A percentile compares a stretch with the other conserved stretches of the same genome.
These are phyloP conservation scores for Zaprionus nigranus DNA, from an alignment of 1,140 invertebrate genomes.

Conservation along the genomic window DNA sequence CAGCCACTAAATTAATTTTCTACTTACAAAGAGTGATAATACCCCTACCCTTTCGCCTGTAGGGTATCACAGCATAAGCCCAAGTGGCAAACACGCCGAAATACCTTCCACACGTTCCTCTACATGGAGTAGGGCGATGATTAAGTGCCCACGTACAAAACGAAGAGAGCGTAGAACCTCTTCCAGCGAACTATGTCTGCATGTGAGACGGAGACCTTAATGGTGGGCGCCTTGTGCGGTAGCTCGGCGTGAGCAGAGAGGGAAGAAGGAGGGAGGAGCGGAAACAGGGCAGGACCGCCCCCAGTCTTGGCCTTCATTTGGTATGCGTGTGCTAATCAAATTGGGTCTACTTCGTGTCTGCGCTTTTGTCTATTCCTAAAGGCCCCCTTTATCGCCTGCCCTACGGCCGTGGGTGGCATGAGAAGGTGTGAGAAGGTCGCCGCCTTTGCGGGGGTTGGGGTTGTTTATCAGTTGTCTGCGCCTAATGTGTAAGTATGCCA, in stretches of 20 bases:
- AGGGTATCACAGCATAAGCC: slow-evolving; percentile 26
- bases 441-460: slow-evolving; percentile 9
- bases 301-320: slow-evolving; percentile 61
- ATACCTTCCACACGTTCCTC: slow-evolving; percentile 37
- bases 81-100: slow-evolving; percentile 54
- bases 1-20: neutral
- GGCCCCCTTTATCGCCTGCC: neutral
- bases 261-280: neutral
- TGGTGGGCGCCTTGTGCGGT: neutral
- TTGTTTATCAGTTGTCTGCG: slow-evolving; percentile 79
- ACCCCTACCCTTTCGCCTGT: neutral
- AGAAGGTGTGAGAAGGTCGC: slow-evolving; percentile 10
- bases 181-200: neutral
- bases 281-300: slow-evolving; percentile 19
- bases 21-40: neutral
- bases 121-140: slow-evolving; percentile 51
- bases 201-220: slow-evolving; percentile 3
- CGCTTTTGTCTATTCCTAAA: slow-evolving; percentile 46
- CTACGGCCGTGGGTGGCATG: slow-evolving; percentile 1
- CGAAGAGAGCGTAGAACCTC: slow-evolving; percentile 20
- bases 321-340: slow-evolving; percentile 76
- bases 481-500: slow-evolving; percentile 81
- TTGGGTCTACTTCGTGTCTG: slow-evolving; percentile 81
- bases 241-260: slow-evolving; percentile 4
- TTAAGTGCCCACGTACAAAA: slow-evolving; percentile 69